phyloP scores from a whole-genome alignment of 2,888 invertebrate species.

The Anoplius nigerrimus region DNA sequence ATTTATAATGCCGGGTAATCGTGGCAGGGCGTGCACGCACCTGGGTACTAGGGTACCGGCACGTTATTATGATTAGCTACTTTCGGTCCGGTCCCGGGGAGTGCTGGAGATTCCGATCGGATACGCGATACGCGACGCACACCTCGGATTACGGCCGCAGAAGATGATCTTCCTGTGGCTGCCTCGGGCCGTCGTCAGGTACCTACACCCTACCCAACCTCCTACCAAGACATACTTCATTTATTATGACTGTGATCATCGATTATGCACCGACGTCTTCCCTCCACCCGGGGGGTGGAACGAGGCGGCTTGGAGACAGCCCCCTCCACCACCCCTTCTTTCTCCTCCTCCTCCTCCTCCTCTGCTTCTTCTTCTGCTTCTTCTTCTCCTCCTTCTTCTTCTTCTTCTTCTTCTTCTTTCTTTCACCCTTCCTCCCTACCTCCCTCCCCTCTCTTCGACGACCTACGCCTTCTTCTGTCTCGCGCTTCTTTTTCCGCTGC shows the following conservation, averaged over 20 bases:
- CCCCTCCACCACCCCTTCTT: background rate
- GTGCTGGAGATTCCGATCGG: constrained; percentile 73
- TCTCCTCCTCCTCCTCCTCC: constrained; percentile 22
- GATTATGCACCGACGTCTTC: constrained; percentile 72
- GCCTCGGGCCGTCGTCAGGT: constrained; percentile 73
- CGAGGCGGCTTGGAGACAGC: constrained; percentile 7
- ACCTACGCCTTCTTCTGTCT: constrained; percentile 17
- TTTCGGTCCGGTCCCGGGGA: constrained; percentile 66
- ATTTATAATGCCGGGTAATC: constrained; percentile 70
- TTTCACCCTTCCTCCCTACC: constrained; percentile 8
- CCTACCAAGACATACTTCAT: constrained; percentile 71
- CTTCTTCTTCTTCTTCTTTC: constrained; percentile 28
- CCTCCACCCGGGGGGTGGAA: constrained; percentile 18
- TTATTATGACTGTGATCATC: constrained; percentile 75
- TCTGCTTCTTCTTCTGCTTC: constrained; percentile 9
- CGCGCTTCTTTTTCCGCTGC: constrained; percentile 25
- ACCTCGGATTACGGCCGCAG: constrained; percentile 72
- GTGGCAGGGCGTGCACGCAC: constrained; percentile 67
- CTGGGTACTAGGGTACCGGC: constrained; percentile 66
- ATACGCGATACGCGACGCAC: constrained; percentile 74
- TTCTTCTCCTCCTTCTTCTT: constrained; percentile 21
- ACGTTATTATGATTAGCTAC: constrained; percentile 74
- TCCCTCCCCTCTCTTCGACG: too few relatives aligned
- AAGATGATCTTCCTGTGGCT: constrained; percentile 69
- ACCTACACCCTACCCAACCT: constrained; percentile 62